phyloP scores from a whole-genome alignment of 2,113 vertebrate genomes.

The Castor canadensis region DNA sequence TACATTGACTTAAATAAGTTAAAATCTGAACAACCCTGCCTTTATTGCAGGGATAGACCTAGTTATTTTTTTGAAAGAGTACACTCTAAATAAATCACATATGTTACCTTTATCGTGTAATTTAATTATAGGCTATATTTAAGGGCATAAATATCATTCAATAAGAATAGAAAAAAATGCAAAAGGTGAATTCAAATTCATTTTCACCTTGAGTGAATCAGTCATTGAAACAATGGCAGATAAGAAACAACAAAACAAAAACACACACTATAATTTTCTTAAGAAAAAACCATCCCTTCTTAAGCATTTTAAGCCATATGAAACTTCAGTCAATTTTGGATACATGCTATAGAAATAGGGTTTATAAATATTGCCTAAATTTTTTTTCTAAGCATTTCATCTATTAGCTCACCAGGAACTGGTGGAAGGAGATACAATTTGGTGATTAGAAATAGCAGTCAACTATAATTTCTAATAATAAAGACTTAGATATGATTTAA shows the following conservation, averaged over 20 bases:
- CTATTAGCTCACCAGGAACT: not conserved
- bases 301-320: not conserved
- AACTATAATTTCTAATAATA: not conserved
- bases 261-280: conserved; percentile 33
- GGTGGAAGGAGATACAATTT: not conserved
- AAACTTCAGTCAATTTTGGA: not conserved
- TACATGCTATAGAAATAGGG: not conserved
- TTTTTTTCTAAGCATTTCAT: not conserved
- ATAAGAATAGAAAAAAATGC: not conserved
- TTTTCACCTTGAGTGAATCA: conserved; percentile 25
- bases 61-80: not conserved
- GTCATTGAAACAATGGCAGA: not conserved
- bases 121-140: conserved; percentile 8
- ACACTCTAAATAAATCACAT: not conserved
- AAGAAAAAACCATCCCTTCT: not conserved
- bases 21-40: not conserved
- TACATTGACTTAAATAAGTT: not conserved
- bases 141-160: not conserved
- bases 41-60: not conserved
- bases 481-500: not conserved
- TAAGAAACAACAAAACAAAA: not conserved
- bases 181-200: not conserved
- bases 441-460: not conserved
- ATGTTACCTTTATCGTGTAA: conserved; percentile 33
- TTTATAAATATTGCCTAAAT: not conserved